Evolutionary conservation across 37 sponge, comb jelly and placozoan genomes (phyloP).

Genomic region (Haliclona indistincta): DNA sequence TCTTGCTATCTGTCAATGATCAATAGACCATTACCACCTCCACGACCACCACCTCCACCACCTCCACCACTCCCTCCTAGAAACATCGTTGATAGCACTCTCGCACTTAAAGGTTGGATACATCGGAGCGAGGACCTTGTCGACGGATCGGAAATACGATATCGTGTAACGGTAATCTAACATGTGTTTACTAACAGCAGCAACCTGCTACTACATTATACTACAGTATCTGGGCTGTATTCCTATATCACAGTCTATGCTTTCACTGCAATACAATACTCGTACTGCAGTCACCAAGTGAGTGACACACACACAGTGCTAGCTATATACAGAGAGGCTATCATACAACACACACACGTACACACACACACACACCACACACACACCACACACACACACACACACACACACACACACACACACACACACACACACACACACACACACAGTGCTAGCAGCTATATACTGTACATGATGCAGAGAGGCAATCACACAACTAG

Average conservation of each 20-base stretch:
- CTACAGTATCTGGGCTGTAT: constrained; percentile 76
- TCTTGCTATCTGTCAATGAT: no score
- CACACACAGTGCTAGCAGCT: no score
- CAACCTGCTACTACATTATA: neutral
- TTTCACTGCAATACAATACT: constrained; percentile 59
- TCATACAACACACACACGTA: no score
- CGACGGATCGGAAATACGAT: constrained; percentile 56
- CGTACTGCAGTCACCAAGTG: constrained; percentile 74
- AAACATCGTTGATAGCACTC: no score
- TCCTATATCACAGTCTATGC: constrained; percentile 61
- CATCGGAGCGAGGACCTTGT: constrained; percentile 66
- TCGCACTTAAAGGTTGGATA: no score
- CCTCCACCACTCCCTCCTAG: no score
- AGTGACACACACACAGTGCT: neutral
- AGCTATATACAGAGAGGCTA: neutral
- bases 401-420: no score
- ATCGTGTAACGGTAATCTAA: constrained; percentile 49
- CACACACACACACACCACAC: no score
- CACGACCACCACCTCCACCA: no score
- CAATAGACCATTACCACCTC: no score
- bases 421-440: constrained; percentile 6
- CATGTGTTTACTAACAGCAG: neutral
- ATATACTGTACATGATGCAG: no score
- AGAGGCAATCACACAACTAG: constrained; percentile 66
- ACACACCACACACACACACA: no score